Percentiles rank a stretch among this genome's conserved stretches.
These are phyloP conservation scores for Mandrillus leucophaeus DNA, from an alignment of 2,113 vertebrate species.

Conservation along the genomic window DNA sequence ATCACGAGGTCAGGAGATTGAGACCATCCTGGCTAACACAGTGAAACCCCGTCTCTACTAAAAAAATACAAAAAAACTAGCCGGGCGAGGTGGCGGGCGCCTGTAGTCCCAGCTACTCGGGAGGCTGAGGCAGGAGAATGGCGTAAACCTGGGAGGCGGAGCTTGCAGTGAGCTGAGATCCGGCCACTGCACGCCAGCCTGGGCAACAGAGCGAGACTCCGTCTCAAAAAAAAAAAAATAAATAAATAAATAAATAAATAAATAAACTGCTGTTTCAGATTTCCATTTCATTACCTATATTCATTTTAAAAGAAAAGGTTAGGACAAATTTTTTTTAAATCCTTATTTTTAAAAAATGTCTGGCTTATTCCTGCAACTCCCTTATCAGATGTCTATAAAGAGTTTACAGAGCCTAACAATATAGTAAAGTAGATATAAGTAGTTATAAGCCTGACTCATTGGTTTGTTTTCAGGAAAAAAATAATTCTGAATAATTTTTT, in stretches of 20 bases:
- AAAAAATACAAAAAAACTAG: too few relatives aligned
- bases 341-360: background rate
- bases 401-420: background rate
- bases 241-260: background rate
- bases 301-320: background rate
- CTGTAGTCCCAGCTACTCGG: too few relatives aligned
- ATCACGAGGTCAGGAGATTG: too few relatives aligned
- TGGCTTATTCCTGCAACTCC: background rate
- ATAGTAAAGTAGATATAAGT: background rate
- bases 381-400: background rate
- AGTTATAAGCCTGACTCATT: background rate
- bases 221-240: too few relatives aligned
- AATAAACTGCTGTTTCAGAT: background rate
- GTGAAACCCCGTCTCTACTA: too few relatives aligned
- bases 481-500: background rate
- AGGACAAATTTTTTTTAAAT: background rate
- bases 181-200: too few relatives aligned
- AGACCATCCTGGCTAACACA: too few relatives aligned
- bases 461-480: background rate
- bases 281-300: background rate
- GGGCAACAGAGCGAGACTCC: fast-evolving
- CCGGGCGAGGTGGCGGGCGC: fast-evolving
- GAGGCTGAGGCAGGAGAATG: too few relatives aligned
- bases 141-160: fast-evolving
- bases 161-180: too few relatives aligned